Base-by-base conservation (phyloP, 2,888 invertebrate species). In the Drosophila atroscutellata region DNA sequence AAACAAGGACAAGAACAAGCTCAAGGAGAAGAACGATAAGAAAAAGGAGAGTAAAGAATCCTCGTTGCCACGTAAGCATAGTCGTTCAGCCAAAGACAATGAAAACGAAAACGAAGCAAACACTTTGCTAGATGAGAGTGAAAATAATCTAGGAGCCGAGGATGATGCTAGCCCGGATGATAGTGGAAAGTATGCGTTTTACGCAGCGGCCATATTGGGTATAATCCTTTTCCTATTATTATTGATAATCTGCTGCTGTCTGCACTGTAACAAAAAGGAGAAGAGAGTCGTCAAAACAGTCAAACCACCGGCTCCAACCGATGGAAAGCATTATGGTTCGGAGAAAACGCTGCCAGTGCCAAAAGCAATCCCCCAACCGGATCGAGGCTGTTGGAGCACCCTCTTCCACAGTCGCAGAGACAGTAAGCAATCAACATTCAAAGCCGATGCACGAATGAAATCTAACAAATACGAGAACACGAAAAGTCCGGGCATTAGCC, bases 241-340 rank as follows among this genome's bases (percentile, higher is more conserved):
- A 11, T 9, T 86, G 11, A 28, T 77, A 3, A 79, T 90, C 32
- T 88, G 71, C 45, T 72, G 73, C 37, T 86, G 83, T 47, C 47
- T 86, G 51, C 68, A 62, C 4, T 60, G 45, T 9, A 7, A n/a
- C 11, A 34, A 28, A 42, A 50, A 15, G 11, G 20, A 60, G 1
- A 52, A 39, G 4, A 45, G 30, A 36, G 2, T 4, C 18, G 15
- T 20, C n/a, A 58, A 58, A 32, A 20, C 30, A 6, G 2, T 9
- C 5, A 15, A 32, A 11, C 0, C 47, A 13, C 7, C 47, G 9
- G 1, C 32, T 49, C 6, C 9, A 2, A 8, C 13, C 30, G 4
- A 26, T 4, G 45, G 4, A 45, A 37, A 30, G 0, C 45, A 36
- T 1, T n/a, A 51, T 24, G 1, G 30, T 1, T 18, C 26, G 2